These are phyloP conservation scores for Scaeva pyrastri DNA, from an alignment of 2,888 invertebrate genomes.

Conservation along the genomic window DNA sequence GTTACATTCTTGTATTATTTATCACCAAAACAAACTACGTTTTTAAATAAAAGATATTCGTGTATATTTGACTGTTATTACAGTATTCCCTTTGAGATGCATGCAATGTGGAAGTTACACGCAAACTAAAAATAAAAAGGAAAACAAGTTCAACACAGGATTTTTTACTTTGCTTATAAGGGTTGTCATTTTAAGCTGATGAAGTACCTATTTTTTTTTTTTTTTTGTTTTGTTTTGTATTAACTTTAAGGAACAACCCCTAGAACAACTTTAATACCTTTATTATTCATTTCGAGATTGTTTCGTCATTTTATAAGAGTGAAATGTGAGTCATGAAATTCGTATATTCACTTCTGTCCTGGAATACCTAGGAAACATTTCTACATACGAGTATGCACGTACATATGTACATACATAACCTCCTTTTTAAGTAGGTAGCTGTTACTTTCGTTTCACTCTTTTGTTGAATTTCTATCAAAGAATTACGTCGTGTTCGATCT, in stretches of 20 bases:
- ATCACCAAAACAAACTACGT: background rate
- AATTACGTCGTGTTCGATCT: background rate
- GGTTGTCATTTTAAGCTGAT: constrained; percentile 27
- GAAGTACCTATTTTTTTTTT: constrained; percentile 1
- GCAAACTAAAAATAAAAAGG: constrained; percentile 39
- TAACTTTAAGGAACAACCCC: constrained; percentile 23
- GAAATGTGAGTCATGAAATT: constrained; percentile 28
- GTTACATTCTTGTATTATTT: background rate
- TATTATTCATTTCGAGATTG: constrained; percentile 10
- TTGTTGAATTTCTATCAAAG: background rate
- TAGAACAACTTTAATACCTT: constrained; percentile 19
- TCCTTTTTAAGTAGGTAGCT: too few relatives aligned
- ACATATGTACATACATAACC: too few relatives aligned
- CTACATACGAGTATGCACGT: background rate
- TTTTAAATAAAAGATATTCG: background rate
- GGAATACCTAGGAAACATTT: background rate
- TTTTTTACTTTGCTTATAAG: background rate
- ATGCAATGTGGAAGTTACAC: constrained; percentile 35
- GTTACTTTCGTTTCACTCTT: background rate
- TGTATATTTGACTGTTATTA: background rate
- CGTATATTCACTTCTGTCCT: background rate
- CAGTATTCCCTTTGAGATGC: background rate
- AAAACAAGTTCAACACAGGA: constrained; percentile 37
- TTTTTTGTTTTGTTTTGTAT: background rate
- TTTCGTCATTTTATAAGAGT: background rate